phyloP scores from a whole-genome alignment of 2,113 vertebrate genomes.

The Alexandromys fortis region DNA sequence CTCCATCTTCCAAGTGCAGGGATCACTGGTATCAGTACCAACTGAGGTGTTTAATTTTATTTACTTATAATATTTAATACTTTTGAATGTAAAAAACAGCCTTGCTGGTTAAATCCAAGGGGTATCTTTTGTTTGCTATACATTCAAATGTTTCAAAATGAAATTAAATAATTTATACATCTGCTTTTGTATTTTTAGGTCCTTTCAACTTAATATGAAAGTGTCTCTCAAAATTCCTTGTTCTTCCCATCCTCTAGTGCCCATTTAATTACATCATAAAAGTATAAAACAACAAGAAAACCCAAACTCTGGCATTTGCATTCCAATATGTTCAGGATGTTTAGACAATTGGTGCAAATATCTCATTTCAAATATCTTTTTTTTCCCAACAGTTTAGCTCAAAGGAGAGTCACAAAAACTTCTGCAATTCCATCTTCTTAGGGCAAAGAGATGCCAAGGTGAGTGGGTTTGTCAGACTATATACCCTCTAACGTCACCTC shows the following conservation, averaged over 20 bases:
- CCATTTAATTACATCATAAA: slow-evolving; percentile 32
- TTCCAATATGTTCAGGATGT: background rate
- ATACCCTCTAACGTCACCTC: background rate
- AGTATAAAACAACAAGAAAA: slow-evolving; percentile 19
- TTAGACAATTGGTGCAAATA: background rate
- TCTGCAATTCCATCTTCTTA: background rate
- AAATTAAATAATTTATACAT: background rate
- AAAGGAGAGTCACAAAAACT: background rate
- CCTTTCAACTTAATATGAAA: slow-evolving; percentile 2
- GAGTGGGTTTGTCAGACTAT: background rate
- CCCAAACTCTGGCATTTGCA: background rate
- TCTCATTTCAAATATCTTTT: background rate
- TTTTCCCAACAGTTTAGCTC: slow-evolving; percentile 35
- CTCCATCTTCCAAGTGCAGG: background rate
- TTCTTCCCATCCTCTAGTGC: background rate
- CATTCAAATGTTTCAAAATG: slow-evolving; percentile 47
- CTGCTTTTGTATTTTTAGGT: slow-evolving; percentile 41
- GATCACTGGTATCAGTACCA: background rate
- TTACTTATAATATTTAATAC: background rate
- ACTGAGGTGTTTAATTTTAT: background rate
- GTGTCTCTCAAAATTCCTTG: background rate
- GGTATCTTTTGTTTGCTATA: slow-evolving; percentile 23
- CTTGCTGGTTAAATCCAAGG: background rate
- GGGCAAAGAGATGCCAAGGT: slow-evolving; percentile 23
- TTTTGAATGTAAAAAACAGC: slow-evolving; percentile 15